Evolutionary conservation across 1,140 invertebrate genomes (phyloP).

Genomic region (Mesaphorura yosii): DNA sequence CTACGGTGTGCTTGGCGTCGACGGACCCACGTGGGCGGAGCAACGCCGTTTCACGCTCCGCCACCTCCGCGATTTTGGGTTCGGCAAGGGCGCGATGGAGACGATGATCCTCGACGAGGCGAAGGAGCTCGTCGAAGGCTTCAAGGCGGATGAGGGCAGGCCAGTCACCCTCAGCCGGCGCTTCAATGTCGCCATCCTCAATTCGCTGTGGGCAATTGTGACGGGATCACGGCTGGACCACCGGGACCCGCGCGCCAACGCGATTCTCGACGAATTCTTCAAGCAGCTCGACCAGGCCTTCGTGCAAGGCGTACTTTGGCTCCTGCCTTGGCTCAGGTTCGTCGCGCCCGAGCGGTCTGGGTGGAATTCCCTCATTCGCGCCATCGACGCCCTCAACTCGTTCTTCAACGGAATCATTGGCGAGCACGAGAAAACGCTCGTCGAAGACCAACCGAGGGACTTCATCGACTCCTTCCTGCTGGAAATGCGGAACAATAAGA

Average conservation of each 20-base stretch:
- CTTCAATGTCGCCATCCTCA: slow-evolving; percentile 46
- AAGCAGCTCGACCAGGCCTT: neutral
- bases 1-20: slow-evolving; percentile 8
- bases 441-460: too few species aligned
- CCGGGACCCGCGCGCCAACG: slow-evolving; percentile 30
- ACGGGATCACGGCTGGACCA: slow-evolving; percentile 52
- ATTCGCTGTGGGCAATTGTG: slow-evolving; percentile 75
- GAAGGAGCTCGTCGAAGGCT: slow-evolving; percentile 15
- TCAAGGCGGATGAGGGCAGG: slow-evolving; percentile 2
- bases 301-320: neutral
- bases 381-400: too few species aligned
- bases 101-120: slow-evolving; percentile 32
- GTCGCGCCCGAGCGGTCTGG: neutral
- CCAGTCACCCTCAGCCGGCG: slow-evolving; percentile 6
- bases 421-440: too few species aligned
- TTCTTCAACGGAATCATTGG: too few species aligned
- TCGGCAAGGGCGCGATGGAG: slow-evolving; percentile 38
- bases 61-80: slow-evolving; percentile 38
- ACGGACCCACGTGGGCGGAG: slow-evolving; percentile 36
- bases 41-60: slow-evolving; percentile 38
- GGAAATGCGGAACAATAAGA: too few species aligned
- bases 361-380: neutral
- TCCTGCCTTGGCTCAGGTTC: neutral
- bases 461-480: too few species aligned
- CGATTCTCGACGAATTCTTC: slow-evolving; percentile 4